phyloP scores from a whole-genome alignment of 2,888 invertebrate genomes.

The Argynnis bischoffii region DNA sequence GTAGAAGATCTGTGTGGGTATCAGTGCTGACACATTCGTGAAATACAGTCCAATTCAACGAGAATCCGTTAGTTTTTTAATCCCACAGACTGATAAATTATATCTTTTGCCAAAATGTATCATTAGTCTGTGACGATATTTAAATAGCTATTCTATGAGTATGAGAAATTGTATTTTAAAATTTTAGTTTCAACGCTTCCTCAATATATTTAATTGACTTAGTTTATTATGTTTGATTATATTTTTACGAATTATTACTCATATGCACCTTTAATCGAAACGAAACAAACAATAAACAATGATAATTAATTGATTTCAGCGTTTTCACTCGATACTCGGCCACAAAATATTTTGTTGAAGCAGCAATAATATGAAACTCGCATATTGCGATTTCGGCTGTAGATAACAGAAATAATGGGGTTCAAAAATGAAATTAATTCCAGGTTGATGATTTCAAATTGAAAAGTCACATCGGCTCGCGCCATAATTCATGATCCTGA shows the following conservation, averaged over 20 bases:
- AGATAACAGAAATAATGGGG: slow-evolving; percentile 82
- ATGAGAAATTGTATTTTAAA: slow-evolving; percentile 29
- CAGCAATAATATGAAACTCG: slow-evolving; percentile 76
- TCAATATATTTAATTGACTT: slow-evolving; percentile 6
- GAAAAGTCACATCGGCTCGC: slow-evolving; percentile 83
- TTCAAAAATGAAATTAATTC: slow-evolving; percentile 83
- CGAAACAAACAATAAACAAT: slow-evolving; percentile 11
- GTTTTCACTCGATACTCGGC: slow-evolving; percentile 45
- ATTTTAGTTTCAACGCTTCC: slow-evolving; percentile 6
- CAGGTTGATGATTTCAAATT: slow-evolving; percentile 84
- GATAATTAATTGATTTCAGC: slow-evolving; percentile 33
- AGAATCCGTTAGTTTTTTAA: slow-evolving; percentile 48
- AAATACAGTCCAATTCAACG: slow-evolving; percentile 63
- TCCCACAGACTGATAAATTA: slow-evolving; percentile 32
- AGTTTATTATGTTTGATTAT: not conserved
- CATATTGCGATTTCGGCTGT: slow-evolving; percentile 78
- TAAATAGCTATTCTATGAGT: slow-evolving; percentile 25
- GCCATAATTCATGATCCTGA: slow-evolving; percentile 82
- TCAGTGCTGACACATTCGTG: slow-evolving; percentile 75
- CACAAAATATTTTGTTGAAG: slow-evolving; percentile 75
- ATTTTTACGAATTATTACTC: not conserved
- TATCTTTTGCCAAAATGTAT: slow-evolving; percentile 27
- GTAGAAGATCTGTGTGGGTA: slow-evolving; percentile 56
- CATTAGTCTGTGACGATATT: slow-evolving; percentile 30
- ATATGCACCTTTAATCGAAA: not conserved